A percentile compares a stretch with the other conserved stretches of the same genome.
Conservation (phyloP, 2,113 vertebrate genomes). For the Sapayoa aenigma region DNA sequence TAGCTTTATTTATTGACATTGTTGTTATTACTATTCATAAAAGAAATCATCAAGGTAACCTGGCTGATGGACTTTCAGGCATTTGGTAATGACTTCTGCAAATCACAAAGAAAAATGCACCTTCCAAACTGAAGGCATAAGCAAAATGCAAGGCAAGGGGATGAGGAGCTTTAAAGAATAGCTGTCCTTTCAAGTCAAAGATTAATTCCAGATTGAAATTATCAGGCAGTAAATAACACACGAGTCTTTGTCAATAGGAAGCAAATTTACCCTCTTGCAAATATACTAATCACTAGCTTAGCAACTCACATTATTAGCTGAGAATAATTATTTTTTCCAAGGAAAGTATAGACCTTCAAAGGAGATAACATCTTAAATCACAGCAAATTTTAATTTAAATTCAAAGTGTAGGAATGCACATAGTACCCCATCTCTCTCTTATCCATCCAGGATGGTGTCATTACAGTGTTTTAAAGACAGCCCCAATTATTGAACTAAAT, state of each 20-base stretch:
- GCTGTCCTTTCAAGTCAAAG: not conserved
- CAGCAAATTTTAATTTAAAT: slow-evolving; percentile 50
- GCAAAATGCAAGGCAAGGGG: not conserved
- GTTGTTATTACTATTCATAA: slow-evolving; percentile 14
- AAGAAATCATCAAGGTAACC: slow-evolving; percentile 27
- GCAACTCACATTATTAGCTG: slow-evolving; percentile 18
- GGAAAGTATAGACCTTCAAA: slow-evolving; percentile 38
- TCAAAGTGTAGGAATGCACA: not conserved
- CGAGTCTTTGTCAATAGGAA: slow-evolving; percentile 2
- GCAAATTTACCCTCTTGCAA: slow-evolving; percentile 31
- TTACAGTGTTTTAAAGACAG: slow-evolving; percentile 27
- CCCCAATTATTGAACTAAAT: slow-evolving; percentile 10
- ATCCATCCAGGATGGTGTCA: not conserved
- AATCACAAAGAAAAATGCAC: slow-evolving; percentile 12
- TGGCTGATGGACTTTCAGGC: not conserved
- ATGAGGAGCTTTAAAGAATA: not conserved
- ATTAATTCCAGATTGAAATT: slow-evolving; percentile 34
- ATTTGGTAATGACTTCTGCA: slow-evolving; percentile 11
- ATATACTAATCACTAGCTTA: slow-evolving; percentile 49
- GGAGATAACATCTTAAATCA: slow-evolving; percentile 41
- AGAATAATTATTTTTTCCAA: slow-evolving; percentile 59
- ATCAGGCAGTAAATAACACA: not conserved
- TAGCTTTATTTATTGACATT: slow-evolving; percentile 10
- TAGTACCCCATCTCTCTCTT: not conserved
- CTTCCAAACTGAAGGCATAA: not conserved